Evolutionary conservation across 2,888 invertebrate species (phyloP).

Genomic region (Flexamia atlantica): DNA sequence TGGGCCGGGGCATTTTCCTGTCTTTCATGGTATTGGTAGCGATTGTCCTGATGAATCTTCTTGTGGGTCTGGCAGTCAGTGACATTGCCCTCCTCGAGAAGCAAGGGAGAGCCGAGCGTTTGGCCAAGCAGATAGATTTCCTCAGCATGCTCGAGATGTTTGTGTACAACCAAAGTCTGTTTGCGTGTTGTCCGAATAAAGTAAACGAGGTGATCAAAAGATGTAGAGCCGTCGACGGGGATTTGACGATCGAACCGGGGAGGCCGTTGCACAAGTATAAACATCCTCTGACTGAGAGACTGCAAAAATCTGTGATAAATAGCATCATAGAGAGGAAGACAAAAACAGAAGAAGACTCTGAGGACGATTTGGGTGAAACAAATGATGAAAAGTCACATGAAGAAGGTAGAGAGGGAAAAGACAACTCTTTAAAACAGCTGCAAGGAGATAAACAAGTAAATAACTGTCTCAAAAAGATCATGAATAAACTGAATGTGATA

Average conservation of each 20-base stretch:
- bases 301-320: slow-evolving; percentile 61
- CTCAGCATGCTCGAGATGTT: slow-evolving; percentile 77
- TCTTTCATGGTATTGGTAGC: slow-evolving; percentile 78
- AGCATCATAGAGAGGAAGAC: slow-evolving; percentile 54
- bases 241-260: slow-evolving; percentile 75
- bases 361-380: slow-evolving; percentile 18
- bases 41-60: slow-evolving; percentile 79
- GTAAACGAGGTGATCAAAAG: slow-evolving; percentile 73
- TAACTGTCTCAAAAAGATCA: slow-evolving; percentile 3
- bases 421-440: not conserved
- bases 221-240: slow-evolving; percentile 74
- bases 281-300: slow-evolving; percentile 58
- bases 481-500: slow-evolving; percentile 35
- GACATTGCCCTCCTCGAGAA: slow-evolving; percentile 79
- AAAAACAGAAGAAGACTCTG: not conserved
- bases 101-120: slow-evolving; percentile 77
- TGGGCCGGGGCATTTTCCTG: slow-evolving; percentile 77
- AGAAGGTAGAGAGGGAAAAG: not conserved
- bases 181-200: slow-evolving; percentile 74
- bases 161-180: slow-evolving; percentile 76
- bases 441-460: slow-evolving; percentile 29
- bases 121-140: slow-evolving; percentile 79
- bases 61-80: slow-evolving; percentile 80
- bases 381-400: not conserved
- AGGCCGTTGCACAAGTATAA: slow-evolving; percentile 73